A percentile compares a stretch with the other conserved stretches of the same genome.
Conservation (phyloP, 2,797 vertebrate genomes). For the Enteromius paludinosus region DNA sequence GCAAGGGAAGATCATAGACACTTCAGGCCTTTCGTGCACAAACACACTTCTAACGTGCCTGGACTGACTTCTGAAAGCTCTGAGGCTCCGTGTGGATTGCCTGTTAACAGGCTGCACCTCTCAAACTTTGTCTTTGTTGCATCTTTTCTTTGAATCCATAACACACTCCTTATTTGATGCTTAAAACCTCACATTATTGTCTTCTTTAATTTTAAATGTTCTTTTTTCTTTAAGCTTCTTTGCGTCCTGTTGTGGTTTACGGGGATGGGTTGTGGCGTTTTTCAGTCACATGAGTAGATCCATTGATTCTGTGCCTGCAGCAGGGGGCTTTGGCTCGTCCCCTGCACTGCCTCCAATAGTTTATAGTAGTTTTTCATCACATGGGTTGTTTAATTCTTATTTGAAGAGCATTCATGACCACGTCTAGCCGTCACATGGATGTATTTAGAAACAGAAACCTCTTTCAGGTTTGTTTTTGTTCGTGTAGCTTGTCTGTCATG, state of each 20-base stretch:
- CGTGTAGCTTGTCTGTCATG: conserved; percentile 39
- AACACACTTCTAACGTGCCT: conserved; percentile 37
- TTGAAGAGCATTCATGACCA: conserved; percentile 30
- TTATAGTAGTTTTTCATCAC: conserved; percentile 43
- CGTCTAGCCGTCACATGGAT: conserved; percentile 21
- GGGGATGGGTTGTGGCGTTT: conserved; percentile 7
- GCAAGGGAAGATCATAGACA: conserved; percentile 49
- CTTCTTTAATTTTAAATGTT: neutral
- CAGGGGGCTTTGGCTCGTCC: conserved; percentile 11
- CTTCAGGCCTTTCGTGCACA: conserved; percentile 45
- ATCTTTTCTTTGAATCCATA: conserved; percentile 19
- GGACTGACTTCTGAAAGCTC: conserved; percentile 44
- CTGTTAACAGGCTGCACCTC: conserved; percentile 19
- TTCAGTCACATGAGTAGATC: conserved; percentile 41
- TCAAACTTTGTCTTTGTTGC: conserved; percentile 1
- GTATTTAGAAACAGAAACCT: conserved; percentile 34
- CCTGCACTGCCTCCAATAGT: conserved; percentile 34
- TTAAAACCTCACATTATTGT: neutral
- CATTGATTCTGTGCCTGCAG: conserved; percentile 29
- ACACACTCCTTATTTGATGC: neutral
- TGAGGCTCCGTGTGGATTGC: conserved; percentile 2
- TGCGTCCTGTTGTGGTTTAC: neutral
- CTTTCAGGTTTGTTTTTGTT: conserved; percentile 43
- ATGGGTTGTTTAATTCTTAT: conserved; percentile 39
- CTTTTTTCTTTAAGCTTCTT: neutral